Evolutionary conservation across 23 tunicate species (phyloP).

Genomic region (Trididemnum nubilum): DNA sequence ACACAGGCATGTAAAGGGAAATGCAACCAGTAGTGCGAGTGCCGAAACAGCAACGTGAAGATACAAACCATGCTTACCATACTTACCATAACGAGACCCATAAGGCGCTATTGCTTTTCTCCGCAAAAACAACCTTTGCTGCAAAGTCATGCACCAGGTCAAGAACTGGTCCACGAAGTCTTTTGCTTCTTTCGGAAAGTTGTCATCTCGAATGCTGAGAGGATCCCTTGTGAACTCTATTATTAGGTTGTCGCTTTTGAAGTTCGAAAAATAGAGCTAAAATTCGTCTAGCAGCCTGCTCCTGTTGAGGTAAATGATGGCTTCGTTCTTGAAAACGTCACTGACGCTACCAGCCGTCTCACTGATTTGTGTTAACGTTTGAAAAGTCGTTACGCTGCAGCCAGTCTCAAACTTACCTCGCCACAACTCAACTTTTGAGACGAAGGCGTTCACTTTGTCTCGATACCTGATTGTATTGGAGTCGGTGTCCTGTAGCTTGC

Average conservation of each 20-base stretch:
- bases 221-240: too few relatives aligned
- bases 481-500: constrained; percentile 44
- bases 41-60: not conserved
- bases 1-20: constrained; percentile 33
- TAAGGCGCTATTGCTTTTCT: not conserved
- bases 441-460: too few relatives aligned
- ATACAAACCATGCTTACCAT: constrained; percentile 4
- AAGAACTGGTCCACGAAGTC: too few relatives aligned
- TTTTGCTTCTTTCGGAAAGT: too few relatives aligned
- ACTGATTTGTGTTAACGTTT: constrained; percentile 26
- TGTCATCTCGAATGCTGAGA: not conserved
- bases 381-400: constrained; percentile 37
- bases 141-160: constrained; percentile 36
- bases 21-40: too few relatives aligned
- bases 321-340: too few relatives aligned
- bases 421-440: constrained; percentile 11
- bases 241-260: too few relatives aligned
- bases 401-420: constrained; percentile 29
- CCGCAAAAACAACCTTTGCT: constrained; percentile 35
- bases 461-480: not conserved
- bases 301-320: constrained; percentile 20
- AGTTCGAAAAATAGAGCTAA: too few relatives aligned
- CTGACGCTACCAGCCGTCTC: constrained; percentile 40
- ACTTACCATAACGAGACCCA: too few relatives aligned
- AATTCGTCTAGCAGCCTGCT: too few relatives aligned